A percentile compares a stretch with the other conserved stretches of the same genome.
These are phyloP conservation scores for Eucera pruinosa DNA, from an alignment of 2,888 invertebrate genomes.

Conservation along the genomic window DNA sequence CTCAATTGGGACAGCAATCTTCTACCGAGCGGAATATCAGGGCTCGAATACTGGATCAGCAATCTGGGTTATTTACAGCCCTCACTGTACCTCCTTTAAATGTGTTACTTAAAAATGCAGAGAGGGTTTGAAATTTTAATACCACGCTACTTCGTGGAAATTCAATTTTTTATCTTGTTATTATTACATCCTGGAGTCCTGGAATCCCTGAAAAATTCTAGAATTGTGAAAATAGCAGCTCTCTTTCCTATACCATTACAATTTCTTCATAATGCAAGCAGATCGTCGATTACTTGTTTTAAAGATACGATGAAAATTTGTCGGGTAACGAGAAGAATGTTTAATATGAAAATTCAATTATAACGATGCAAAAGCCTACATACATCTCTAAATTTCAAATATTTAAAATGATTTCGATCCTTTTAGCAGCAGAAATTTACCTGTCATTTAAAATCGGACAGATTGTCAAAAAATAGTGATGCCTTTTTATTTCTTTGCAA, in stretches of 20 bases:
- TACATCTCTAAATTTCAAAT: too few species aligned
- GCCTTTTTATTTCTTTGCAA: too few species aligned
- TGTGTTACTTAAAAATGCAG: not conserved
- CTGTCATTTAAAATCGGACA: too few species aligned
- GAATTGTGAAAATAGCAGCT: too few species aligned
- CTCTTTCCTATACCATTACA: too few species aligned
- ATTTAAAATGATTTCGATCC: too few species aligned
- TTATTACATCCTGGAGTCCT: too few species aligned
- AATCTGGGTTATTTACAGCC: conserved; percentile 23
- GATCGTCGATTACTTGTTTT: not conserved
- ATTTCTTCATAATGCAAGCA: not conserved
- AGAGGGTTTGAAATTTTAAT: not conserved
- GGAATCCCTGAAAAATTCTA: too few species aligned
- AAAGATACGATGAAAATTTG: not conserved
- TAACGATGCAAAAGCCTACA: too few species aligned
- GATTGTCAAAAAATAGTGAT: too few species aligned
- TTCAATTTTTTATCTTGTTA: not conserved
- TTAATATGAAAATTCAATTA: not conserved
- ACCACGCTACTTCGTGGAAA: not conserved
- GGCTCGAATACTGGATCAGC: conserved; percentile 28
- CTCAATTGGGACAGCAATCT: conserved; percentile 20
- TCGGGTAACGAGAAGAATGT: too few species aligned
- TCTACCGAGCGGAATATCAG: not conserved
- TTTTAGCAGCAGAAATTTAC: too few species aligned
- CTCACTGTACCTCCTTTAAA: not conserved